Conservation (phyloP, 2,888 invertebrate genomes). For the Acrobasis consociella region DNA sequence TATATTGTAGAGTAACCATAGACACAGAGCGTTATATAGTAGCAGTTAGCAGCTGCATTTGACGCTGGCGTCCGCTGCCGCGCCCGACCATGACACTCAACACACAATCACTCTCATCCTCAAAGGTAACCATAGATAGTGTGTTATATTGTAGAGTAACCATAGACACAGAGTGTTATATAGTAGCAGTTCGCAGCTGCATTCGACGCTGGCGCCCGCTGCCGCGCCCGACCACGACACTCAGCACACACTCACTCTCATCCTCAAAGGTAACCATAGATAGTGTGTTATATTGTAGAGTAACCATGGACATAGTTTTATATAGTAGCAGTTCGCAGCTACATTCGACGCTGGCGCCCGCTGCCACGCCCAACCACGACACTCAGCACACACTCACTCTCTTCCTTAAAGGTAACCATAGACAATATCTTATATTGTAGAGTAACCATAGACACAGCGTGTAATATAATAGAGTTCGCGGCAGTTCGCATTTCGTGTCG, state of each 20-base stretch:
- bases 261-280: slow-evolving; percentile 46
- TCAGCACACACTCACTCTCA: slow-evolving; percentile 79
- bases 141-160: too few relatives aligned
- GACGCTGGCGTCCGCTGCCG: slow-evolving; percentile 76
- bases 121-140: slow-evolving; percentile 69
- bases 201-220: slow-evolving; percentile 76
- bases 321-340: too few relatives aligned
- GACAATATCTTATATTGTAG: too few relatives aligned
- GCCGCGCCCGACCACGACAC: slow-evolving; percentile 74
- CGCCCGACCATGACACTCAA: slow-evolving; percentile 69
- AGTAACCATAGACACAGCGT: too few relatives aligned
- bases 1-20: too few relatives aligned
- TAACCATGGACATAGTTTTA: too few relatives aligned
- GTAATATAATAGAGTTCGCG: too few relatives aligned
- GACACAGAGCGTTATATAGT: too few relatives aligned
- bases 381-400: slow-evolving; percentile 80
- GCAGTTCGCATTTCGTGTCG: too few relatives aligned
- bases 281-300: too few relatives aligned
- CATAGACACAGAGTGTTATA: too few relatives aligned
- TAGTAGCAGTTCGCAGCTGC: too few relatives aligned
- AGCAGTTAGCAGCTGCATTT: slow-evolving; percentile 55
- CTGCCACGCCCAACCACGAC: slow-evolving; percentile 72
- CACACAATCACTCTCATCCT: slow-evolving; percentile 83
- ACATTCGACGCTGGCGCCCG: slow-evolving; percentile 76
- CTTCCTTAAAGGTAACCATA: slow-evolving; percentile 84